Evolutionary conservation across 2,113 vertebrate species (phyloP).

Genomic region (Bolborhynchus lineola): DNA sequence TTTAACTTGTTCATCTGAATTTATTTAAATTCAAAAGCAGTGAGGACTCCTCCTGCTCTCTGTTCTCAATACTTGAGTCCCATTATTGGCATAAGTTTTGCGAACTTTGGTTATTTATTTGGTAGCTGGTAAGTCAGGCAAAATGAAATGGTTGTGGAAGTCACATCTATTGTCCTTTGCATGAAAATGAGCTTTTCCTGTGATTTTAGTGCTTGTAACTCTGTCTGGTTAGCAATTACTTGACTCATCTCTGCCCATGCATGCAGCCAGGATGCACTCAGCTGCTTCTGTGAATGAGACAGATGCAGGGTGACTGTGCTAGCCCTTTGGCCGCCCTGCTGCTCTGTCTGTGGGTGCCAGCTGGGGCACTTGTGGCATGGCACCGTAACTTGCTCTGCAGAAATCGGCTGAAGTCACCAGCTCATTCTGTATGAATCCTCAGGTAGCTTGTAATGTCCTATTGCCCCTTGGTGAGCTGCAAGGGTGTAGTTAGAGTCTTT

Average conservation of each 20-base stretch:
- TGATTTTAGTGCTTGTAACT: neutral
- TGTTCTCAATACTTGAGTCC: neutral
- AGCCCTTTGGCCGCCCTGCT: neutral
- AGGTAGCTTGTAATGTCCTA: neutral
- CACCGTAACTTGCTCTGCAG: fast-evolving
- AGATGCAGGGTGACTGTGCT: neutral
- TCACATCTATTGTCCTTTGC: neutral
- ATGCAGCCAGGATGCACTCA: neutral
- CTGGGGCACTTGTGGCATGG: fast-evolving
- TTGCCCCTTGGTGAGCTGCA: neutral
- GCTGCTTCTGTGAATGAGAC: neutral
- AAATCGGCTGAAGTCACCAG: neutral
- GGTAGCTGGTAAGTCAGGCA: neutral
- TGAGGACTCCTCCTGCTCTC: neutral
- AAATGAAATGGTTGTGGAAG: neutral
- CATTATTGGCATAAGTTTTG: neutral
- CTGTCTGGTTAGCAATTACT: neutral
- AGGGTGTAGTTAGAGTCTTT: neutral
- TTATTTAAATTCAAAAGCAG: slow-evolving; percentile 2
- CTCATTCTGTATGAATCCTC: neutral
- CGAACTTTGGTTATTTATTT: neutral
- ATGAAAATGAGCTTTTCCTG: neutral
- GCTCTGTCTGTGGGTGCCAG: neutral
- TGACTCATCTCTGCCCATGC: neutral
- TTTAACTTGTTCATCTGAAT: neutral